These are phyloP conservation scores for Neofelis nebulosa DNA, from an alignment of 2,113 vertebrate species.

Conservation along the genomic window DNA sequence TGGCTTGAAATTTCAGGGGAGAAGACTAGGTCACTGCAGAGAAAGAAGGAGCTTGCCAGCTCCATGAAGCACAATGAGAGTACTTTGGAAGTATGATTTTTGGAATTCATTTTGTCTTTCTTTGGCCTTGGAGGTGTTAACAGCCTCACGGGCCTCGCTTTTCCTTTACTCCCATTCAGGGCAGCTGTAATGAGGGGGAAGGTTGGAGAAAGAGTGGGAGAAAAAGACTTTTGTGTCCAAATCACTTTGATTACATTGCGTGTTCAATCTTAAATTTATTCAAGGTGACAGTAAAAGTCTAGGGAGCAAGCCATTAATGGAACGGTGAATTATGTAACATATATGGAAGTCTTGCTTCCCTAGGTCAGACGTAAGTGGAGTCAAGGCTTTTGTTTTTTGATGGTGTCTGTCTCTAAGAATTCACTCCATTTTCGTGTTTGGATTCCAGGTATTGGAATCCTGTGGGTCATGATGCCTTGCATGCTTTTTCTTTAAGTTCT, in stretches of 20 bases:
- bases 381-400: neutral
- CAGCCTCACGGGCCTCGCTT: neutral
- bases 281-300: neutral
- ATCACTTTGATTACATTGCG: constrained; percentile 10
- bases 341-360: neutral
- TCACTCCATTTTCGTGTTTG: neutral
- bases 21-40: constrained; percentile 65
- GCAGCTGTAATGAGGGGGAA: neutral
- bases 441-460: neutral
- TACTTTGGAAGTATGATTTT: constrained; percentile 70
- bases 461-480: neutral
- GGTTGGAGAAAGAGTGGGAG: neutral
- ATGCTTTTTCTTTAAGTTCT: neutral
- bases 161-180: neutral
- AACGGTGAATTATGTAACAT: neutral
- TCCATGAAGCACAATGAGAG: constrained; percentile 43
- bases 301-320: neutral
- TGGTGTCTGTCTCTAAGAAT: neutral
- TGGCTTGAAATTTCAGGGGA: constrained; percentile 78
- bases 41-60: constrained; percentile 66
- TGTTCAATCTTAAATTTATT: neutral
- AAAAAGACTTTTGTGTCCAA: neutral
- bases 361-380: neutral
- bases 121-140: constrained; percentile 44
- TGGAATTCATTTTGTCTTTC: constrained; percentile 47